Percentiles rank a stretch among this genome's conserved stretches.
phyloP scores from a whole-genome alignment of 2,797 vertebrate genomes.

The Manis javanica region DNA sequence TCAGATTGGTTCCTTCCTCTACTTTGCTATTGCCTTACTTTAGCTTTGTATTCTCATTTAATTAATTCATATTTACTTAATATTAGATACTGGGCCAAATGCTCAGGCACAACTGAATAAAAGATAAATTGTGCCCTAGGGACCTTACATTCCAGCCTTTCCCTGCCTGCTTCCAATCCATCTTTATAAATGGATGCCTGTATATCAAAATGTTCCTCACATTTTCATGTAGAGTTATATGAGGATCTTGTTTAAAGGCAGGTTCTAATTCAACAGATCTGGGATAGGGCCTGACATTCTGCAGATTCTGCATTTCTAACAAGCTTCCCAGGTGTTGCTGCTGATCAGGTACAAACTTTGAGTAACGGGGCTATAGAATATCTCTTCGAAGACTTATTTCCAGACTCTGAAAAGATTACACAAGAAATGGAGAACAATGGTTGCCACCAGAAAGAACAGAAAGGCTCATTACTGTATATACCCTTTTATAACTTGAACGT shows the following conservation, averaged over 20 bases:
- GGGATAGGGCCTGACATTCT: neutral
- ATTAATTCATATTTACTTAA: slow-evolving; percentile 13
- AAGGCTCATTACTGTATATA: neutral
- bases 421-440: neutral
- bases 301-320: neutral
- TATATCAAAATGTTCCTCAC: neutral
- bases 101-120: neutral
- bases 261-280: neutral
- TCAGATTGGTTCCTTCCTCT: slow-evolving; percentile 2
- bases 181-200: neutral
- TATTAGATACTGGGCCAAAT: slow-evolving; percentile 1
- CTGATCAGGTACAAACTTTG: neutral
- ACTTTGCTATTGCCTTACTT: neutral
- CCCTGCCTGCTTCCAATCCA: neutral
- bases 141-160: neutral
- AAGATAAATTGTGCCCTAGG: neutral
- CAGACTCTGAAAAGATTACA: slow-evolving; percentile 5
- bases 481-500: neutral
- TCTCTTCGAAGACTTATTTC: neutral
- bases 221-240: neutral
- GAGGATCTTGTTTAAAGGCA: neutral
- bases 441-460: neutral
- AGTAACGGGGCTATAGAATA: neutral
- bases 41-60: slow-evolving; percentile 22
- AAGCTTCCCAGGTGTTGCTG: neutral